Evolutionary conservation across 2,797 vertebrate genomes (phyloP).

Genomic region (Pogoniulus pusillus): DNA sequence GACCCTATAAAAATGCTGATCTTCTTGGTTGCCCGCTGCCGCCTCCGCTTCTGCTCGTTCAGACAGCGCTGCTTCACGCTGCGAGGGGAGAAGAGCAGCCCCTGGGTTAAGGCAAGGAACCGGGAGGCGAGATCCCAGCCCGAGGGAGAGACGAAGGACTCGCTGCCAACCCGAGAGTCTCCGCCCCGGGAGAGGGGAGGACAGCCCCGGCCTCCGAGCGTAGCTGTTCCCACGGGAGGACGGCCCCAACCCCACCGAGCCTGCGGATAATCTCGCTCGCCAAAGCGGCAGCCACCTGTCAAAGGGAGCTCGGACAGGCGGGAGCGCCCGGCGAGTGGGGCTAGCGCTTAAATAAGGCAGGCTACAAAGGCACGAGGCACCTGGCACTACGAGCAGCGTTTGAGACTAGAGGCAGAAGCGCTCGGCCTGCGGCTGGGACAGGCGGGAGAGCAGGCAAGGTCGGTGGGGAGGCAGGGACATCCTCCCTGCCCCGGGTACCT

Average conservation of each 20-base stretch:
- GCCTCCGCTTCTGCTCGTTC: constrained; percentile 80
- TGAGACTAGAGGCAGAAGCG: background rate
- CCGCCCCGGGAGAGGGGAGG: no score
- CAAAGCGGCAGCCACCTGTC: background rate
- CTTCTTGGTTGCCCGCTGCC: constrained; percentile 80
- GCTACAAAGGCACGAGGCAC: background rate
- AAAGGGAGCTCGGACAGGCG: background rate
- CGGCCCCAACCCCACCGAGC: background rate
- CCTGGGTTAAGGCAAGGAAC: background rate
- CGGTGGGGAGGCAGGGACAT: background rate
- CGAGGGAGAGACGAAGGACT: background rate
- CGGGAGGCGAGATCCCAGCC: background rate
- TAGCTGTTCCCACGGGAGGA: background rate
- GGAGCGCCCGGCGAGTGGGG: background rate
- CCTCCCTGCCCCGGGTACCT: background rate
- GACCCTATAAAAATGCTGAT: constrained; percentile 86
- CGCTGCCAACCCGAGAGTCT: no score
- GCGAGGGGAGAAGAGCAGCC: constrained; percentile 36
- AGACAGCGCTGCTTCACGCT: constrained; percentile 85
- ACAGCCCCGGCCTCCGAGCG: fast-evolving
- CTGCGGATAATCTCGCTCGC: background rate
- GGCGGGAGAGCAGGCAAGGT: background rate
- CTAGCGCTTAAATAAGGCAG: background rate
- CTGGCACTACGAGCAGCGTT: background rate
- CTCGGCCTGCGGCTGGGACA: background rate